These are phyloP conservation scores for Drosophila lowei DNA, from an alignment of 1,140 invertebrate species.

Conservation along the genomic window DNA sequence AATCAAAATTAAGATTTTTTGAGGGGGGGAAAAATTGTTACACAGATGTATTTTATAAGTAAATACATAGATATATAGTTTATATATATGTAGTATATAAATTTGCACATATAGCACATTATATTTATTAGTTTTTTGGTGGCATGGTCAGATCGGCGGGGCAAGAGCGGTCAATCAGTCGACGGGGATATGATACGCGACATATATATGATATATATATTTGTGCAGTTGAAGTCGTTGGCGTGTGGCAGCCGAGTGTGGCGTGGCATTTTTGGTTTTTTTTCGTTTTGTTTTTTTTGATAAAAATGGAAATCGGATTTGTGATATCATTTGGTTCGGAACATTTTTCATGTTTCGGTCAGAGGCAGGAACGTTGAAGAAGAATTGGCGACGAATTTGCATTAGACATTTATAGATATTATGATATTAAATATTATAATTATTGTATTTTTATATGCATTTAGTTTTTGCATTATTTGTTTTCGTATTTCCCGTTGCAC, in stretches of 20 bases:
- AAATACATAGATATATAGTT: slow-evolving; percentile 21
- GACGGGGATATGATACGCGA: slow-evolving; percentile 65
- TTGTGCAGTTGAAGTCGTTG: slow-evolving; percentile 60
- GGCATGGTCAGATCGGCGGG: slow-evolving; percentile 63
- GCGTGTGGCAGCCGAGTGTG: slow-evolving; percentile 50
- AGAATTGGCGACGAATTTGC: slow-evolving; percentile 64
- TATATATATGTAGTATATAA: slow-evolving; percentile 19
- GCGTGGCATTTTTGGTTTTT: slow-evolving; percentile 44
- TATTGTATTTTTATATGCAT: slow-evolving; percentile 25
- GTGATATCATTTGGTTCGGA: too few relatives aligned
- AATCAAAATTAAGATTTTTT: slow-evolving; percentile 21
- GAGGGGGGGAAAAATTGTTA: slow-evolving; percentile 14
- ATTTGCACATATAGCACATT: slow-evolving; percentile 16
- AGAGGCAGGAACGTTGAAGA: slow-evolving; percentile 79
- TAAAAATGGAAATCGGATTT: slow-evolving; percentile 58
- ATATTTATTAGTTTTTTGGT: slow-evolving; percentile 9
- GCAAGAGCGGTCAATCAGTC: slow-evolving; percentile 70
- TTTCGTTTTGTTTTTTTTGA: background rate
- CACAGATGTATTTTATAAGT: slow-evolving; percentile 5
- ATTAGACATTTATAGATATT: slow-evolving; percentile 28
- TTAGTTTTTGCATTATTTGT: slow-evolving; percentile 30
- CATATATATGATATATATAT: slow-evolving; percentile 29
- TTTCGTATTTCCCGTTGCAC: slow-evolving; percentile 59
- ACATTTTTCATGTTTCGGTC: slow-evolving; percentile 35
- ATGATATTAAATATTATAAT: slow-evolving; percentile 31